Conservation (phyloP, 2,888 invertebrate species). For the Opisthograptis luteolata region DNA sequence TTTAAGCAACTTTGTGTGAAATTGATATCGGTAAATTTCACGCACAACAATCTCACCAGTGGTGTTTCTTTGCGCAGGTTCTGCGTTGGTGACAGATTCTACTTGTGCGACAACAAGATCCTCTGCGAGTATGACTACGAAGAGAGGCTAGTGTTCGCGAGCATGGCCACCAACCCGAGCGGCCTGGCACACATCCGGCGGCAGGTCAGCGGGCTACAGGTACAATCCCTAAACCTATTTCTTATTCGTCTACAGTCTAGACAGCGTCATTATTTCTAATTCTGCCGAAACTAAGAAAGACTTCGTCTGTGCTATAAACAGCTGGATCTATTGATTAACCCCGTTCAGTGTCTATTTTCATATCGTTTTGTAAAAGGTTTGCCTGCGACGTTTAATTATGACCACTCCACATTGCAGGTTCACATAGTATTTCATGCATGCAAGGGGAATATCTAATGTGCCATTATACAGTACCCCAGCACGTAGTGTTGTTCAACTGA, state of each 20-base stretch:
- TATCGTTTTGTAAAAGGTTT: neutral
- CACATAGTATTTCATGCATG: slow-evolving; percentile 26
- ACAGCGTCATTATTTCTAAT: slow-evolving; percentile 28
- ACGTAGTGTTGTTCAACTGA: neutral
- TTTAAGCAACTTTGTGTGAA: too few relatives aligned
- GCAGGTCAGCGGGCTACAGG: slow-evolving; percentile 90
- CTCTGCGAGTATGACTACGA: slow-evolving; percentile 98
- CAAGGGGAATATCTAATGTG: slow-evolving; percentile 4
- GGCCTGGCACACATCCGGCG: slow-evolving; percentile 94
- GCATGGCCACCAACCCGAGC: slow-evolving; percentile 93
- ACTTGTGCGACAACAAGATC: slow-evolving; percentile 96
- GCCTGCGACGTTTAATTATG: slow-evolving; percentile 22
- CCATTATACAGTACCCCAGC: slow-evolving; percentile 1
- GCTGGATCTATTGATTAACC: slow-evolving; percentile 51
- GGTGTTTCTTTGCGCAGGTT: slow-evolving; percentile 86
- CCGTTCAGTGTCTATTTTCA: slow-evolving; percentile 33
- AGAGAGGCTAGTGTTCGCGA: slow-evolving; percentile 94
- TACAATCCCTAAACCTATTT: slow-evolving; percentile 34
- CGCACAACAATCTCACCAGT: neutral
- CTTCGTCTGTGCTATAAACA: slow-evolving; percentile 20
- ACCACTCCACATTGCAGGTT: slow-evolving; percentile 27
- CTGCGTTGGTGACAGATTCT: slow-evolving; percentile 97
- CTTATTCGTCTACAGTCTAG: slow-evolving; percentile 34
- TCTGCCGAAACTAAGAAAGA: slow-evolving; percentile 1
- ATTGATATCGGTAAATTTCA: too few relatives aligned